Percentiles rank a stretch among this genome's conserved stretches.
phyloP scores from a whole-genome alignment of 2,113 vertebrate species.

The Cervus canadensis region DNA sequence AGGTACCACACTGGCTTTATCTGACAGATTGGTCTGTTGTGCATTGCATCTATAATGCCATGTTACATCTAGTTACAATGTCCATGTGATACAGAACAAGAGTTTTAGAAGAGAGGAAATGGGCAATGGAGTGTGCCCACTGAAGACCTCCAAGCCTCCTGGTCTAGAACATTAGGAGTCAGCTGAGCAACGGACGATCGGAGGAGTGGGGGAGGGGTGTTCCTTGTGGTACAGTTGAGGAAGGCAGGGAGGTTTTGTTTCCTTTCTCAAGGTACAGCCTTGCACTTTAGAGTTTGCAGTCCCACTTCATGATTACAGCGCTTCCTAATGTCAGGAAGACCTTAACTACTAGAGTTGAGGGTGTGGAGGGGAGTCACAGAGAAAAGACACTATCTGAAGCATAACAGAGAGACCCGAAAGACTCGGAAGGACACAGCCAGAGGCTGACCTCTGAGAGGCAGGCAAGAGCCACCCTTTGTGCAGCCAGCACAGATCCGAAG shows the following conservation, averaged over 20 bases:
- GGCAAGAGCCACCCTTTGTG: neutral
- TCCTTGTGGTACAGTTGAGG: neutral
- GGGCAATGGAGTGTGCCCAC: neutral
- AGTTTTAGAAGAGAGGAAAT: neutral
- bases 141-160: neutral
- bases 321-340: neutral
- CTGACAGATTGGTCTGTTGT: neutral
- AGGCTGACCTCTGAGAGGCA: neutral
- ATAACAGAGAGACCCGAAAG: neutral
- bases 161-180: conserved; percentile 30
- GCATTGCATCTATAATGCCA: neutral
- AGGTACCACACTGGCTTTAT: neutral
- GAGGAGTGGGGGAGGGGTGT: conserved; percentile 6
- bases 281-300: neutral
- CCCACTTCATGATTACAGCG: neutral
- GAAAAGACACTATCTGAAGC: neutral
- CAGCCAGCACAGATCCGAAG: neutral
- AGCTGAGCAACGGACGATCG: conserved; percentile 50
- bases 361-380: neutral
- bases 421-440: neutral
- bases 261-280: neutral
- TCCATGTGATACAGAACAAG: neutral
- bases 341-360: neutral
- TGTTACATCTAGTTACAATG: neutral
- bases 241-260: neutral